phyloP scores from a whole-genome alignment of 2,113 vertebrate genomes.

The Puffinus mauretanicus region DNA sequence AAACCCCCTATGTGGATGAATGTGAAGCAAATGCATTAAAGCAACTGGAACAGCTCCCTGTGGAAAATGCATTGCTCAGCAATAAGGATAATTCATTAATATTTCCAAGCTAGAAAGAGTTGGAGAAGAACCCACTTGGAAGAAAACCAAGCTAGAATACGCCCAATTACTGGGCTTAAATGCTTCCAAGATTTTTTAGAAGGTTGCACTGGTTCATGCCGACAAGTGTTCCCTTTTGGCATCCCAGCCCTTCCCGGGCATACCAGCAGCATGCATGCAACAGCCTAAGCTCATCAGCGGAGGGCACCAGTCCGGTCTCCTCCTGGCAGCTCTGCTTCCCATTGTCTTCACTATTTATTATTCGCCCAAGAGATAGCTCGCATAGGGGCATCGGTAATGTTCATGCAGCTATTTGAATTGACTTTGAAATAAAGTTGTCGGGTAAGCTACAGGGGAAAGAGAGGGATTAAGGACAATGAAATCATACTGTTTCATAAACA shows the following conservation, averaged over 20 bases:
- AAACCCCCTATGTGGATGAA: background rate
- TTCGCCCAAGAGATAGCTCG: background rate
- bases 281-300: background rate
- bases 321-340: constrained; percentile 14
- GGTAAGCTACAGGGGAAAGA: background rate
- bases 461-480: background rate
- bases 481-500: background rate
- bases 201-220: background rate
- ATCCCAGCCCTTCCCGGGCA: background rate
- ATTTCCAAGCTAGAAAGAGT: constrained; percentile 40
- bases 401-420: background rate
- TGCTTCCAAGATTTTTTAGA: constrained; percentile 58
- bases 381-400: background rate
- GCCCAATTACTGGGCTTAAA: constrained; percentile 26
- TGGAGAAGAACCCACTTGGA: constrained; percentile 51
- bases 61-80: constrained; percentile 49
- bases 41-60: constrained; percentile 15
- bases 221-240: constrained; percentile 37
- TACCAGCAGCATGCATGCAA: background rate
- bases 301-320: constrained; percentile 1
- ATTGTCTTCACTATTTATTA: background rate
- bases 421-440: background rate
- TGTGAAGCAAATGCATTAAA: constrained; percentile 1
- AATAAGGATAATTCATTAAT: constrained; percentile 51
- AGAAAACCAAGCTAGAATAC: constrained; percentile 25